These are phyloP conservation scores for Pseudorectes ferrugineus DNA, from an alignment of 2,113 vertebrate species.

Conservation along the genomic window DNA sequence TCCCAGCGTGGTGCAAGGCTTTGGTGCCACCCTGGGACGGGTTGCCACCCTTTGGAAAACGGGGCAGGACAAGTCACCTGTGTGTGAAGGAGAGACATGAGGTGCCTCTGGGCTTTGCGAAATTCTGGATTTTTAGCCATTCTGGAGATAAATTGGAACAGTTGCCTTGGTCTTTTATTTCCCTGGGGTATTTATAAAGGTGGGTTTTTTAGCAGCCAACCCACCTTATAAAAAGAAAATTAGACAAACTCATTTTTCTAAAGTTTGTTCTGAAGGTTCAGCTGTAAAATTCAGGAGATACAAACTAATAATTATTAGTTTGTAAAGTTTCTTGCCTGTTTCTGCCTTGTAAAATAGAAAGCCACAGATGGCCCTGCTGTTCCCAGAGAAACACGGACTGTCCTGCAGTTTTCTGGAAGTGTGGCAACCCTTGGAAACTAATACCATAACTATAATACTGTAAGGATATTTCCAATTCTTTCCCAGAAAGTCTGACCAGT, in stretches of 20 bases:
- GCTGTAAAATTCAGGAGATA: background rate
- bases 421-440: conserved; percentile 19
- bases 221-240: background rate
- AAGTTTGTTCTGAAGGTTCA: background rate
- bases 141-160: background rate
- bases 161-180: background rate
- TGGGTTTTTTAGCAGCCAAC: background rate
- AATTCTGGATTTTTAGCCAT: background rate
- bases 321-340: background rate
- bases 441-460: background rate
- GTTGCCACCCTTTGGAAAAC: conserved; percentile 26
- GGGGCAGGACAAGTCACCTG: background rate
- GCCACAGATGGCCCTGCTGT: background rate
- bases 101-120: background rate
- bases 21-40: background rate
- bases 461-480: background rate
- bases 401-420: background rate
- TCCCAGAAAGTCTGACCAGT: background rate
- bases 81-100: accelerated
- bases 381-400: background rate
- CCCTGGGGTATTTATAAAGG: background rate
- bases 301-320: background rate
- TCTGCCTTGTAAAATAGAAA: background rate
- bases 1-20: background rate
- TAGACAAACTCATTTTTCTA: background rate